A percentile compares a stretch with the other conserved stretches of the same genome.
These are phyloP conservation scores for Narcine bancroftii DNA, from an alignment of 2,113 vertebrate genomes.

Conservation along the genomic window DNA sequence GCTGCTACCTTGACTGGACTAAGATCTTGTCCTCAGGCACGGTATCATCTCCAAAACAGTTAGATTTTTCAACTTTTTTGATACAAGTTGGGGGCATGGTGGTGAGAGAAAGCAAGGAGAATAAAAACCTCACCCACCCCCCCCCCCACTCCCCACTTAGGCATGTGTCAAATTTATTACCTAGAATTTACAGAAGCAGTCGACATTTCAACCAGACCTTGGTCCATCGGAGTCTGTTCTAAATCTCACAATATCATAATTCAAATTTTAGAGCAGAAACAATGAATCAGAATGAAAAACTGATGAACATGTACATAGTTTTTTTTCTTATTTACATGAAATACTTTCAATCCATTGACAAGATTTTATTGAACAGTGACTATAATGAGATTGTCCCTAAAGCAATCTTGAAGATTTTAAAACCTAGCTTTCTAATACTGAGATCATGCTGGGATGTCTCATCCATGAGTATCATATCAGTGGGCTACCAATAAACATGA, in stretches of 20 bases:
- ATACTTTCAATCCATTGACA: background rate
- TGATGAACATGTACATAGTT: background rate
- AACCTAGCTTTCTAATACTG: background rate
- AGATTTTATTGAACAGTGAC: background rate
- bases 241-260: background rate
- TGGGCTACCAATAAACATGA: background rate
- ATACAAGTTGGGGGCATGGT: too few species aligned
- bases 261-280: background rate
- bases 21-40: background rate
- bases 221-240: background rate
- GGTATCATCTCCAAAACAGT: background rate
- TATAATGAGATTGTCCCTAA: background rate
- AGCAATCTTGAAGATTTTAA: background rate
- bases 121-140: too few species aligned
- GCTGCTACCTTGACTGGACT: background rate
- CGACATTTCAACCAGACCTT: background rate
- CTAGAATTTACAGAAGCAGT: background rate
- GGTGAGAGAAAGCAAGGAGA: background rate
- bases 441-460: background rate
- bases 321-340: background rate
- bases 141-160: background rate
- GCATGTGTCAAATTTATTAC: background rate
- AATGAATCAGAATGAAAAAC: background rate
- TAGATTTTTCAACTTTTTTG: background rate
- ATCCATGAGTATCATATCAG: slow-evolving; percentile 27